A percentile compares a stretch with the other conserved stretches of the same genome.
Conservation (phyloP, 1,140 invertebrate genomes). For the Carposina sasakii region DNA sequence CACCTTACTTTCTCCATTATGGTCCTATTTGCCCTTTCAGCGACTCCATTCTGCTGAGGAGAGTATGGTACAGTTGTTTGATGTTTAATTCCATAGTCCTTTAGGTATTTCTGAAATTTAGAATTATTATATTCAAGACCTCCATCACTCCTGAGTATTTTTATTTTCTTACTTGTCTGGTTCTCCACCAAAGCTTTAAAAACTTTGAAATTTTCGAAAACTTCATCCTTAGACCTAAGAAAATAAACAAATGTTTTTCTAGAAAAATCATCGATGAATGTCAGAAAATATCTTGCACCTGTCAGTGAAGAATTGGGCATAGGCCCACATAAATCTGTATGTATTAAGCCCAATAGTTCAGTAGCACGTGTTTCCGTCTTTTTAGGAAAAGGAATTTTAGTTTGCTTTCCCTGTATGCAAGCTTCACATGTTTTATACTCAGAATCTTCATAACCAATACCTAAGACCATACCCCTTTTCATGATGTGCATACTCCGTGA, state of each 20-base stretch:
- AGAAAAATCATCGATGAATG: conserved; percentile 44
- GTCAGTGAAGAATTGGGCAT: conserved; percentile 36
- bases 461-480: conserved; percentile 3
- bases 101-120: not conserved
- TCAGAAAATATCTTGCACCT: conserved; percentile 42
- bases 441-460: conserved; percentile 2
- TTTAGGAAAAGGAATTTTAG: conserved; percentile 5
- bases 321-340: conserved; percentile 43
- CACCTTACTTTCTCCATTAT: conserved; percentile 1
- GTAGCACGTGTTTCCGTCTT: not conserved
- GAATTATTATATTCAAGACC: conserved; percentile 1
- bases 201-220: conserved; percentile 35
- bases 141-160: conserved; percentile 11
- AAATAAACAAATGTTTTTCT: conserved; percentile 31
- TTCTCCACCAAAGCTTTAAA: conserved; percentile 75
- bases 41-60: not conserved
- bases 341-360: conserved; percentile 1
- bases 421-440: not conserved
- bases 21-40: not conserved
- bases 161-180: conserved; percentile 67
- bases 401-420: conserved; percentile 3
- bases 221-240: conserved; percentile 39
- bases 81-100: conserved; percentile 1
- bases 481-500: not conserved
- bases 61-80: conserved; percentile 1